phyloP scores from a whole-genome alignment of 2,797 vertebrate species.

The Ambastaia sidthimunki region DNA sequence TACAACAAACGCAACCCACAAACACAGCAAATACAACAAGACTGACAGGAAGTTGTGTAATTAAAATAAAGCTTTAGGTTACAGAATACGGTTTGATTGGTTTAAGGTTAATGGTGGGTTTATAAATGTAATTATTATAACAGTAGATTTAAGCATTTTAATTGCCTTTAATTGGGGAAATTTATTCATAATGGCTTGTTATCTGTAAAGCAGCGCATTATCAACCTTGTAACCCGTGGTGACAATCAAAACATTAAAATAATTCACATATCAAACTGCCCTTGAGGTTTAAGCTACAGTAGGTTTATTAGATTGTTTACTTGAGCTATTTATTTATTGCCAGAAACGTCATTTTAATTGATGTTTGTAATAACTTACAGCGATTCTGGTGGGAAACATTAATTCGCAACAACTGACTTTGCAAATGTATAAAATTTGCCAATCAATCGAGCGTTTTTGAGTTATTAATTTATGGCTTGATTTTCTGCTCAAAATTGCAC shows the following conservation, averaged over 20 bases:
- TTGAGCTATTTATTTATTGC: constrained; percentile 1
- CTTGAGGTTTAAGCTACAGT: neutral
- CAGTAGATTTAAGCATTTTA: neutral
- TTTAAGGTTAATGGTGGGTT: neutral
- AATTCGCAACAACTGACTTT: neutral
- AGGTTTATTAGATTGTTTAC: neutral
- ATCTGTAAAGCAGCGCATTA: neutral
- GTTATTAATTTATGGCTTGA: neutral
- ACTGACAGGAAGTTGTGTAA: constrained; percentile 10
- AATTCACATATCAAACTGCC: neutral
- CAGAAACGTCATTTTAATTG: neutral
- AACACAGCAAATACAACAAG: constrained; percentile 15
- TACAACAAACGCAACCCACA: constrained; percentile 14
- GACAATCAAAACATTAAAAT: neutral
- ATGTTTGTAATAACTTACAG: neutral
- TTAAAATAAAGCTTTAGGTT: constrained; percentile 1
- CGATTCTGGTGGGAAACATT: neutral
- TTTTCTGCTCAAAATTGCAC: constrained; percentile 10
- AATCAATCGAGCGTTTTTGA: neutral
- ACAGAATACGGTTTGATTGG: neutral
- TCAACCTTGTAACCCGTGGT: neutral
- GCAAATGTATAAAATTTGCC: neutral
- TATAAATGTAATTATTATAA: too few relatives aligned
- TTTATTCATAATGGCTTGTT: neutral
- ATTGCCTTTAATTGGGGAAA: neutral